A percentile compares a stretch with the other conserved stretches of the same genome.
phyloP scores from a whole-genome alignment of 2,113 vertebrate genomes.

The Podilymbus podiceps region DNA sequence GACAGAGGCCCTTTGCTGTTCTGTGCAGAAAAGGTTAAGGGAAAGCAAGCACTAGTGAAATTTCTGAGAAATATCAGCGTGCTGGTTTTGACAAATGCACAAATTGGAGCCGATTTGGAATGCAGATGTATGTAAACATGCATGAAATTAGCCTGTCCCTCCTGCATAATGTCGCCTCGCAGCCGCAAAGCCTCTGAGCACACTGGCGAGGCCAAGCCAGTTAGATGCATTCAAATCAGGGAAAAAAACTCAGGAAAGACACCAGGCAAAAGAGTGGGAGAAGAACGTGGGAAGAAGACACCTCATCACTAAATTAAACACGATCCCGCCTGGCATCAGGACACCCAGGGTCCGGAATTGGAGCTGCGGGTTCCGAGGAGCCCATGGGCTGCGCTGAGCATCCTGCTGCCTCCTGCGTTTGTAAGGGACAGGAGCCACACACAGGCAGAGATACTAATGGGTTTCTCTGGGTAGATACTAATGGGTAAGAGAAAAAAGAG shows the following conservation, averaged over 20 bases:
- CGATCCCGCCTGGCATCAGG: background rate
- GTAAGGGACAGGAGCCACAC: background rate
- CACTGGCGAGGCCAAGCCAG: background rate
- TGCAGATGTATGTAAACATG: constrained; percentile 68
- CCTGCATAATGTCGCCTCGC: background rate
- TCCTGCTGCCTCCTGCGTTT: background rate
- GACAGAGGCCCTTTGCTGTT: background rate
- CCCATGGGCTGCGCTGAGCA: background rate
- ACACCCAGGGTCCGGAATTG: background rate
- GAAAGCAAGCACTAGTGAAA: background rate
- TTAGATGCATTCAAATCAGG: background rate
- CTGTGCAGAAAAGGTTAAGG: constrained; percentile 27
- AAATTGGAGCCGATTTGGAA: constrained; percentile 48
- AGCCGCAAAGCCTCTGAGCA: background rate
- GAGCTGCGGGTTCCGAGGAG: background rate
- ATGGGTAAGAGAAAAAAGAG: background rate
- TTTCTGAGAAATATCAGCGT: constrained; percentile 40
- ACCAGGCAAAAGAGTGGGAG: background rate
- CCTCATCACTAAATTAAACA: background rate
- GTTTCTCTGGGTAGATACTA: background rate
- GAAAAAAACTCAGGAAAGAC: background rate
- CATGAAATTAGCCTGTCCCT: constrained; percentile 53
- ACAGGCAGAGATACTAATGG: too few relatives aligned
- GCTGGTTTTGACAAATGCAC: constrained; percentile 61
- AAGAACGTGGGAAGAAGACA: background rate